Percentiles rank a stretch among this genome's conserved stretches.
Conservation (phyloP, 2,113 vertebrate genomes). For the Corvus cornix region DNA sequence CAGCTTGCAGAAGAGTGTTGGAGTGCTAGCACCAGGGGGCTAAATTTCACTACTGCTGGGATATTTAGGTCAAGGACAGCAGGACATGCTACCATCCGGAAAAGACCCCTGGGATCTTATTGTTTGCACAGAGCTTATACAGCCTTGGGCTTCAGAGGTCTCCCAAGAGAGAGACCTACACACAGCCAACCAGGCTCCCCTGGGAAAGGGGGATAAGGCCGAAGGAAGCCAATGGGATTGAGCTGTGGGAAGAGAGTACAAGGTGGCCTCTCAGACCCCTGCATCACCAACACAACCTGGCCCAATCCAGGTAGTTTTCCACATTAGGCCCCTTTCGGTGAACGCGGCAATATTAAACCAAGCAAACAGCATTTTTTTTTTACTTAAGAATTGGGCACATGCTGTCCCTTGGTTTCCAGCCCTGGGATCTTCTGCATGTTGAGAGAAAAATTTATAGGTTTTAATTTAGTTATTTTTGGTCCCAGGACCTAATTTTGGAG, state of each 20-base stretch:
- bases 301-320: not conserved
- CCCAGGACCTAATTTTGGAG: constrained; percentile 50
- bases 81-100: not conserved
- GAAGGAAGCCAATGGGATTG: not conserved
- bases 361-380: not conserved
- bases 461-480: constrained; percentile 53
- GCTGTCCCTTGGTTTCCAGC: constrained; percentile 26
- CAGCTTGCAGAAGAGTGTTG: not conserved
- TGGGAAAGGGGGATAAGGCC: not conserved
- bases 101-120: not conserved
- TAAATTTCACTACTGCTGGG: not conserved
- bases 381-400: not conserved
- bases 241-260: not conserved
- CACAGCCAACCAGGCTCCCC: not conserved
- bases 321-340: not conserved
- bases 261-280: not conserved
- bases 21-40: not conserved
- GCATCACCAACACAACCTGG: fast-evolving
- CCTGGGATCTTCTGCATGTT: constrained; percentile 36
- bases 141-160: not conserved
- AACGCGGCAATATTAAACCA: not conserved
- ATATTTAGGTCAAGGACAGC: constrained; percentile 44
- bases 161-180: not conserved
- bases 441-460: constrained; percentile 44
- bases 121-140: not conserved